Conservation (phyloP, 2,888 invertebrate species). For the Eupeodes luniger region DNA sequence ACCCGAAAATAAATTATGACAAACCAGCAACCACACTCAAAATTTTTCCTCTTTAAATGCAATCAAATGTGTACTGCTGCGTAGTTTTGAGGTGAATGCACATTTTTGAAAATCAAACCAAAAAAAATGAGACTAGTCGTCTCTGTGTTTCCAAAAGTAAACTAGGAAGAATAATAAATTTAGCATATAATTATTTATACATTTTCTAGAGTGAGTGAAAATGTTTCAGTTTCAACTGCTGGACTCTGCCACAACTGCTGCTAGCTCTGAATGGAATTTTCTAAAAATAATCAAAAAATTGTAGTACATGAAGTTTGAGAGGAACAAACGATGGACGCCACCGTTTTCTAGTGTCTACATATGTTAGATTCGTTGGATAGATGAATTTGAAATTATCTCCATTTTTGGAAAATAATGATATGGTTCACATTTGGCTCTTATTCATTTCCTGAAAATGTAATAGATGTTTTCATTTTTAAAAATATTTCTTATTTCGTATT, state of each 20-base stretch:
- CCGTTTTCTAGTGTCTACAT: background rate
- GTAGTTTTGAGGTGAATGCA: constrained; percentile 59
- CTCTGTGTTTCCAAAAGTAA: constrained; percentile 18
- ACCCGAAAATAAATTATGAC: constrained; percentile 63
- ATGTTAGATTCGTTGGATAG: background rate
- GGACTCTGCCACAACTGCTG: background rate
- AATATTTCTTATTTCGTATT: too few relatives aligned
- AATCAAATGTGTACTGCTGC: constrained; percentile 22
- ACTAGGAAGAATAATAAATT: constrained; percentile 54
- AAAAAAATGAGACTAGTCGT: background rate
- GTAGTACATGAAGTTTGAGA: constrained; percentile 25
- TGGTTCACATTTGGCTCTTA: constrained; percentile 25
- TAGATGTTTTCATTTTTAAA: too few relatives aligned
- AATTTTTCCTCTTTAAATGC: constrained; percentile 20
- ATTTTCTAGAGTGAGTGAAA: background rate
- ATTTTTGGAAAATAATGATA: constrained; percentile 31
- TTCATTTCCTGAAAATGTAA: constrained; percentile 16
- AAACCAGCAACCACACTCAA: constrained; percentile 18
- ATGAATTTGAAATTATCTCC: constrained; percentile 34
- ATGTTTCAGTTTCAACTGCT: background rate
- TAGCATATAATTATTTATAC: constrained; percentile 25
- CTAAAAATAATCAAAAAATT: constrained; percentile 63
- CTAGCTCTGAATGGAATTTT: constrained; percentile 57
- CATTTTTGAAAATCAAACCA: background rate
- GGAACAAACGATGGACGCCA: background rate